Evolutionary conservation across 1,140 invertebrate genomes (phyloP), one percentile per base, ranked within the genome.

Genomic region (Drosophila lini): DNA sequence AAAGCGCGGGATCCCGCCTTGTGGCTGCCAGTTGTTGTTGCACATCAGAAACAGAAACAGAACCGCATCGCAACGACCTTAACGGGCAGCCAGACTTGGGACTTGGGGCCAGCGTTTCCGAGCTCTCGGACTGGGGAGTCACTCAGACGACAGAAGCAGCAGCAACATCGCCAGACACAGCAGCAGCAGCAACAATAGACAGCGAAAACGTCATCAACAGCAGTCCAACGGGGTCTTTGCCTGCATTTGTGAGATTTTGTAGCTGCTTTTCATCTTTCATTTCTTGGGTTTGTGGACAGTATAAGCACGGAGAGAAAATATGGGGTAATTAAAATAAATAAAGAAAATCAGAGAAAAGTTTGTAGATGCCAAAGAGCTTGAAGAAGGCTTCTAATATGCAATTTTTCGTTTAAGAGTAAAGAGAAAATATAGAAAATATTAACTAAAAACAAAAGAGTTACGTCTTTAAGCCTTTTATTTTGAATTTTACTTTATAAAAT

Each of bases 191-290:
- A 81, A 77, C 57, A 58, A 71, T 71, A 71, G 67, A 59, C 53
- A 58, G 52, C 55, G 38, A 41, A 71, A 71, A 71, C 69, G 69
- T 71, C 69, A 71, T 71, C 69, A 22, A 22, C 19, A 71, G 69
- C 69, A 71, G 69, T 71, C 68, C 69, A 71, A 71, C 69, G 67
- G 65, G 65, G 68, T 71, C 52, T 71, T 71, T 59, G 69, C 44
- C 53, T 71, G 69, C 69, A 71, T 71, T 71, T 71, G 69, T 71
- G 65, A 69, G 65, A 69, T 67, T 69, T 69, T 71, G 69, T 71
- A 70, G 65, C 52, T 71, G 68, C 42, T 71, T 58, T 36, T 70
- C 65, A 69, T 71, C 68, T 59, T 70, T 68, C 68, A 69, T 71
- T 69, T 47, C 64, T 58, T 69, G 4, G 47, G 47, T 50, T 69